A percentile compares a stretch with the other conserved stretches of the same genome.
phyloP scores from a whole-genome alignment of 2,888 invertebrate species.

The Cryptocheilus praepositus region DNA sequence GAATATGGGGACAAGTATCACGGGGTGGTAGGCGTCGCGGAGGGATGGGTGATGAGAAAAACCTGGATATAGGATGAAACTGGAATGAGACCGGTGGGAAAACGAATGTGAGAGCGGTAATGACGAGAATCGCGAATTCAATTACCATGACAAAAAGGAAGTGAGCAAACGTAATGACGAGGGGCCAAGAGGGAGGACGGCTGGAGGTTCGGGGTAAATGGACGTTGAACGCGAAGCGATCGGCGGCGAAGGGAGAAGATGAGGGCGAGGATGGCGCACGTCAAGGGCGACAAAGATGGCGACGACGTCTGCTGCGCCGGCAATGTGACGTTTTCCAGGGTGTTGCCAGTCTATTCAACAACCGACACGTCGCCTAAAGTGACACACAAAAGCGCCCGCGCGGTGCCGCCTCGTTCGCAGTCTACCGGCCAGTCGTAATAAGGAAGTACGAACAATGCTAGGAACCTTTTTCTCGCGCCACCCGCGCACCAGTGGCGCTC shows the following conservation, averaged over 20 bases:
- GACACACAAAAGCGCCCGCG: constrained; percentile 61
- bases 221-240: no score
- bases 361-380: constrained; percentile 60
- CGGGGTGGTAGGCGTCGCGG: no score
- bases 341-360: constrained; percentile 54
- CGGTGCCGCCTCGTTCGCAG: constrained; percentile 46
- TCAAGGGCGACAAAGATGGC: not conserved
- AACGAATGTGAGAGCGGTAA: no score
- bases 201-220: no score
- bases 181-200: no score
- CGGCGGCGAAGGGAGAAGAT: not conserved
- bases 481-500: constrained; percentile 33
- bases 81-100: no score
- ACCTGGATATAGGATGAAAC: no score
- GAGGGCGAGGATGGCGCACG: not conserved
- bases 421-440: constrained; percentile 63
- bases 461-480: constrained; percentile 43
- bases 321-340: constrained; percentile 2
- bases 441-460: constrained; percentile 59
- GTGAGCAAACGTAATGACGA: no score
- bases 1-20: no score
- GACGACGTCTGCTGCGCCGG: constrained; percentile 34
- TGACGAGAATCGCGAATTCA: no score
- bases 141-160: no score
- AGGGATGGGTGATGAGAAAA: no score